Conservation (phyloP, 30 jellyfish, hydroid and myxozoan species). For the Morbakka virulenta region DNA sequence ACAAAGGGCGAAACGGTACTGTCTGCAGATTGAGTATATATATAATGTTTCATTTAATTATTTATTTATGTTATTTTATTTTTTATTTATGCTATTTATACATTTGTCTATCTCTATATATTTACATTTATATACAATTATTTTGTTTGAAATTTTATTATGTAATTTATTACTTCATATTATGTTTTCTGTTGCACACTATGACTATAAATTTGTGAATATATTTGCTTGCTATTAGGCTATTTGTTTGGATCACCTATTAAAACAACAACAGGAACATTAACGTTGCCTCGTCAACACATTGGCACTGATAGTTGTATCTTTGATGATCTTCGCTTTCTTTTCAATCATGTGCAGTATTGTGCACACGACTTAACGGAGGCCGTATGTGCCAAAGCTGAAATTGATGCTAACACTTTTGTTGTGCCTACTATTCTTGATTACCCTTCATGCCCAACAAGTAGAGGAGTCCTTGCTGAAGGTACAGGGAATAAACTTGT, state of each 20-base stretch:
- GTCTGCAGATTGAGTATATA: no score
- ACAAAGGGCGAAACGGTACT: no score
- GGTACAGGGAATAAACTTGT: slow-evolving; percentile 15
- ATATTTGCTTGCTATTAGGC: slow-evolving; percentile 19
- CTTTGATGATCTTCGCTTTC: slow-evolving; percentile 28
- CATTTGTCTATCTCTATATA: no score
- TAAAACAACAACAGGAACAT: slow-evolving; percentile 32
- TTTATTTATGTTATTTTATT: no score
- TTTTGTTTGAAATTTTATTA: no score
- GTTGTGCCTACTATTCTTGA: slow-evolving; percentile 4
- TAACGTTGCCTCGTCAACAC: slow-evolving; percentile 41
- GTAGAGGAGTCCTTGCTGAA: slow-evolving; percentile 46
- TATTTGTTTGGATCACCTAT: slow-evolving; percentile 40
- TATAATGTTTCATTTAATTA: no score
- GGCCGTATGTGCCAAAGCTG: slow-evolving; percentile 8
- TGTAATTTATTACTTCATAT: no score
- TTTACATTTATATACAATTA: no score
- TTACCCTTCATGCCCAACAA: slow-evolving; percentile 46
- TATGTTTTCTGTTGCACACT: no score
- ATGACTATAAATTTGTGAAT: no score
- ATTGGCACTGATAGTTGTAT: slow-evolving; percentile 8
- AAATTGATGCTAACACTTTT: slow-evolving; percentile 32
- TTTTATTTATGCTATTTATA: no score
- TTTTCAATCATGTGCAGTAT: not conserved
- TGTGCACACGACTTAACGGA: slow-evolving; percentile 16